Conservation (phyloP, 2,113 vertebrate genomes). For the Halichoerus grypus region DNA sequence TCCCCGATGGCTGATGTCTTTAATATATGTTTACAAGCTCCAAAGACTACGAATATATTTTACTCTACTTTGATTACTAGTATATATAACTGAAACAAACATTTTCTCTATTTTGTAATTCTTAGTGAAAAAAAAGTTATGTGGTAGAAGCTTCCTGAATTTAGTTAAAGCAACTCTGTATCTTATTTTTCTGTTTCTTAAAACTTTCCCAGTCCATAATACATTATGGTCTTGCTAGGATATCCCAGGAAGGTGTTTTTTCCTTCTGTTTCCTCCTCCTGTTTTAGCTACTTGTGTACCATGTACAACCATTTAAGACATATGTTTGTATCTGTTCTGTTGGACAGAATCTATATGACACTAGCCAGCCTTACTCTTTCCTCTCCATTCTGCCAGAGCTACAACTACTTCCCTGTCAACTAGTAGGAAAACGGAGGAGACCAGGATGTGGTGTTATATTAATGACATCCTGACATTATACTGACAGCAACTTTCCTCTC, state of each 20-base stretch:
- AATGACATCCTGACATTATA: not conserved
- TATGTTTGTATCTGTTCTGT: not conserved
- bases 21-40: conserved; percentile 60
- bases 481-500: not conserved
- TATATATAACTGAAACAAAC: conserved; percentile 49
- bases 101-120: conserved; percentile 43
- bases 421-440: not conserved
- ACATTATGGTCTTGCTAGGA: not conserved
- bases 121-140: not conserved
- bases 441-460: not conserved
- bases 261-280: not conserved
- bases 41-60: conserved; percentile 54
- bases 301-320: not conserved
- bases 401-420: not conserved
- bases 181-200: conserved; percentile 55
- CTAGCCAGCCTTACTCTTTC: not conserved
- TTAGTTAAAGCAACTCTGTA: not conserved
- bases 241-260: not conserved
- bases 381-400: not conserved
- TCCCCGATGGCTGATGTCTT: conserved; percentile 60
- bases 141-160: not conserved
- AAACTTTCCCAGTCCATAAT: not conserved
- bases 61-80: conserved; percentile 36
- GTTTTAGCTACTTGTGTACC: not conserved
- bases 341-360: not conserved